Percentiles rank a stretch among this genome's conserved stretches.
Evolutionary conservation across 2,797 vertebrate species (phyloP).

Genomic region (Neosilurus hyrtlii): DNA sequence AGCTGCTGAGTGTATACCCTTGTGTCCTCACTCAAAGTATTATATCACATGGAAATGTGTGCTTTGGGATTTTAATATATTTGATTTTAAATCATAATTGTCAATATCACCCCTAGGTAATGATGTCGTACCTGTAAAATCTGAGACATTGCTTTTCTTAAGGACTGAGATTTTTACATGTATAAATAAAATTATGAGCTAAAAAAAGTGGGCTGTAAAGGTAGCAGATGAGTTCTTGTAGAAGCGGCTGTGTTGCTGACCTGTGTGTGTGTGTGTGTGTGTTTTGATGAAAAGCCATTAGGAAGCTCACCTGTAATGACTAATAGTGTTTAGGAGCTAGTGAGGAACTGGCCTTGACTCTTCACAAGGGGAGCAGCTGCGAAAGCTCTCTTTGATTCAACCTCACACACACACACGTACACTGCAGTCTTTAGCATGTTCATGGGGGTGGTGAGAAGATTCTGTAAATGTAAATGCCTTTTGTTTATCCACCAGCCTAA

Average conservation of each 20-base stretch:
- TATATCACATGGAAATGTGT: neutral
- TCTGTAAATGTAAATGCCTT: constrained; percentile 55
- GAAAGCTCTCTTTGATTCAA: constrained; percentile 49
- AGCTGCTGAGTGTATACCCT: neutral
- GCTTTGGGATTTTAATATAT: neutral
- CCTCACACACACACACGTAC: constrained; percentile 26
- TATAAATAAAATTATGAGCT: too few species aligned
- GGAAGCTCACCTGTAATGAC: constrained; percentile 49
- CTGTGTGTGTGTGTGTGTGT: constrained; percentile 21
- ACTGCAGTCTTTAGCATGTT: constrained; percentile 32
- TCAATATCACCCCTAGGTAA: neutral
- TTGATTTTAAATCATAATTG: neutral
- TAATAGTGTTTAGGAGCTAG: constrained; percentile 49
- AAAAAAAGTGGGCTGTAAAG: neutral
- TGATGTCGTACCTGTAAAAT: neutral
- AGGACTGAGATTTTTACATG: too few species aligned
- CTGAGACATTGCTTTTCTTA: neutral
- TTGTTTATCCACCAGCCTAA: constrained; percentile 54
- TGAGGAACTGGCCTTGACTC: constrained; percentile 49
- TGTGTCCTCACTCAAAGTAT: neutral
- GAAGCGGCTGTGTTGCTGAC: constrained; percentile 18
- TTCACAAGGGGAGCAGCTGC: constrained; percentile 57
- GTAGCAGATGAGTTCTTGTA: neutral
- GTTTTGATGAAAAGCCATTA: constrained; percentile 17
- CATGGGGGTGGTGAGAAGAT: constrained; percentile 25